phyloP scores from a whole-genome alignment of 2,797 vertebrate species.

The Atherinosoma microstoma region DNA sequence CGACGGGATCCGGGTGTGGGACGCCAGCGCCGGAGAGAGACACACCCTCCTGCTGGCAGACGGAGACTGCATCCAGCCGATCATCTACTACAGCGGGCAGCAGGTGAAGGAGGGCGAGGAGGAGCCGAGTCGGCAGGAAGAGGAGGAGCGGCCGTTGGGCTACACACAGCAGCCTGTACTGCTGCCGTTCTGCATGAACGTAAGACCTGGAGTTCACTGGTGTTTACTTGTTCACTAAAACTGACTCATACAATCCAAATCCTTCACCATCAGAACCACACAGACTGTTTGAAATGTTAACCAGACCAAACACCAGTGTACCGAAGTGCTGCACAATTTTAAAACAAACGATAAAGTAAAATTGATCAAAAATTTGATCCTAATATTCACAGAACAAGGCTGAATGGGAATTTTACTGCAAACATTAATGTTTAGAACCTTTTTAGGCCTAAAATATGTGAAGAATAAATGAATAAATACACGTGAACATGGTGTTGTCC shows the following conservation, averaged over 20 bases:
- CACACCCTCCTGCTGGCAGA: slow-evolving; percentile 93
- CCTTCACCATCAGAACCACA: too few relatives aligned
- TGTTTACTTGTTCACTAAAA: neutral
- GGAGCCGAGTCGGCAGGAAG: slow-evolving; percentile 19
- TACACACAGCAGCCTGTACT: slow-evolving; percentile 87
- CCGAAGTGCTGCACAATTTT: too few relatives aligned
- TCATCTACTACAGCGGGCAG: slow-evolving; percentile 92
- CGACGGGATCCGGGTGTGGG: slow-evolving; percentile 89
- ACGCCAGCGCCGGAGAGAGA: slow-evolving; percentile 88
- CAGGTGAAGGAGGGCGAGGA: slow-evolving; percentile 75
- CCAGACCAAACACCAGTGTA: too few relatives aligned
- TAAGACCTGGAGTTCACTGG: slow-evolving; percentile 65
- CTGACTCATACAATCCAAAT: neutral
- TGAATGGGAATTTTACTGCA: too few relatives aligned
- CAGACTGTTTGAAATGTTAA: too few relatives aligned
- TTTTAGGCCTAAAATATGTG: too few relatives aligned
- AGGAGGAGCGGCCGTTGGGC: slow-evolving; percentile 65
- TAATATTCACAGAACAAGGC: too few relatives aligned
- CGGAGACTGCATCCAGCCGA: slow-evolving; percentile 93
- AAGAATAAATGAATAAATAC: too few relatives aligned
- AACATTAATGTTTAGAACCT: too few relatives aligned
- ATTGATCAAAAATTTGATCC: too few relatives aligned
- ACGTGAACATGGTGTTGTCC: too few relatives aligned
- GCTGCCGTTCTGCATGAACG: slow-evolving; percentile 90
- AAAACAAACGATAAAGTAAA: too few relatives aligned